These are phyloP conservation scores for Phrynosoma platyrhinos DNA, from an alignment of 2,113 vertebrate species.

Conservation along the genomic window DNA sequence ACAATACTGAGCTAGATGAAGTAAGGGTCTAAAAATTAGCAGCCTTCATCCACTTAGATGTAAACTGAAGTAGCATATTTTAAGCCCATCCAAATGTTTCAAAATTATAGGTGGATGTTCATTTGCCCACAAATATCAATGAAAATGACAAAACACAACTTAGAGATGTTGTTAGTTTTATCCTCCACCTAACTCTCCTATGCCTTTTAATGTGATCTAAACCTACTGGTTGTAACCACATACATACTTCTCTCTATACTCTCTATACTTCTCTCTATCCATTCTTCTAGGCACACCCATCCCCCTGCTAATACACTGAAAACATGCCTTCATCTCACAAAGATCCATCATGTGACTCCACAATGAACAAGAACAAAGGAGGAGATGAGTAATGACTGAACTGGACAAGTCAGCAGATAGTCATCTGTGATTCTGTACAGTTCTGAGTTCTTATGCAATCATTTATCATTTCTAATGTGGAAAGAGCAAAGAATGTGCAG, in stretches of 20 bases:
- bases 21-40: neutral
- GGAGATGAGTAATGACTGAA: neutral
- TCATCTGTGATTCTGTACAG: conserved; percentile 31
- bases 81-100: no score
- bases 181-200: neutral
- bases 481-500: neutral
- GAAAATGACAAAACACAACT: neutral
- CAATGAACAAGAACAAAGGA: conserved; percentile 31
- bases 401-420: conserved; percentile 14
- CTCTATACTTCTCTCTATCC: neutral
- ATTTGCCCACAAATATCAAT: neutral
- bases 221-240: neutral
- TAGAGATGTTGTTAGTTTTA: neutral
- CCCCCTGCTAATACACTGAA: neutral
- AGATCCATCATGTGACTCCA: neutral
- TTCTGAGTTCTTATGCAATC: conserved; percentile 9
- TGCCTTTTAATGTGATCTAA: neutral
- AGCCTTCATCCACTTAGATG: neutral
- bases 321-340: conserved; percentile 28
- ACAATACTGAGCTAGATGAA: neutral
- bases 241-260: neutral
- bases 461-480: neutral
- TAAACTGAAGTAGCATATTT: neutral
- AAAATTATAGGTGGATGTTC: neutral
- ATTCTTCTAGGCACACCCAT: neutral